These are phyloP conservation scores for Diachasmimorpha longicaudata DNA, from an alignment of 1,140 invertebrate genomes.

Conservation along the genomic window DNA sequence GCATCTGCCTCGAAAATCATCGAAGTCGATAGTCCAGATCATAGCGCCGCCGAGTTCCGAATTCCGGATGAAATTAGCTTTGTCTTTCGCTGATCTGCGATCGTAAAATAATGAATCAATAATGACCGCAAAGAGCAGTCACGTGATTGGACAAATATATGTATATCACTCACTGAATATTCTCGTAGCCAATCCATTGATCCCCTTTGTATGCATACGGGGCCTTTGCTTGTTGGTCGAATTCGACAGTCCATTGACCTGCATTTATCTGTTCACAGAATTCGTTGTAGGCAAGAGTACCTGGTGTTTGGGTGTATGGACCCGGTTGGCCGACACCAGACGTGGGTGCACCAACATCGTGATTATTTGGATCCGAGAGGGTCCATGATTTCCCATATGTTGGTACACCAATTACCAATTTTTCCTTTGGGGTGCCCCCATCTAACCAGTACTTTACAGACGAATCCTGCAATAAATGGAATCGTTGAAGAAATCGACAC, in stretches of 20 bases:
- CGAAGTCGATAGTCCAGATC: slow-evolving; percentile 81
- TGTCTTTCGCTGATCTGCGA: background rate
- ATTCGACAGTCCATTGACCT: slow-evolving; percentile 74
- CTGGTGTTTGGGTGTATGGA: slow-evolving; percentile 77
- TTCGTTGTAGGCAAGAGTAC: slow-evolving; percentile 87
- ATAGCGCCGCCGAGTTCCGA: slow-evolving; percentile 76
- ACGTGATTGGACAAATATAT: no score
- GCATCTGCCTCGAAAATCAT: slow-evolving; percentile 75
- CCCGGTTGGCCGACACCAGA: slow-evolving; percentile 78
- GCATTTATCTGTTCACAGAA: slow-evolving; percentile 79
- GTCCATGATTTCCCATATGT: slow-evolving; percentile 86
- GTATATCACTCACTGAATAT: slow-evolving; percentile 53
- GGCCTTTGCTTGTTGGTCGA: slow-evolving; percentile 52
- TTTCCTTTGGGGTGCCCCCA: slow-evolving; percentile 74
- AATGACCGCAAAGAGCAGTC: no score
- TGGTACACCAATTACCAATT: slow-evolving; percentile 83
- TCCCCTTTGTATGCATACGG: slow-evolving; percentile 75
- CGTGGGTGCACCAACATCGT: slow-evolving; percentile 71
- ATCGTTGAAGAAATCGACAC: no score
- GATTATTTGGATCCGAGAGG: slow-evolving; percentile 64
- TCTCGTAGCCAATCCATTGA: slow-evolving; percentile 86
- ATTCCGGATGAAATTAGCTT: slow-evolving; percentile 62
- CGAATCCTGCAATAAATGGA: slow-evolving; percentile 50
- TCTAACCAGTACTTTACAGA: slow-evolving; percentile 74
- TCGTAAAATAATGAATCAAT: background rate